Conservation (phyloP, 2,797 vertebrate genomes). For the Chloroceryle inda region DNA sequence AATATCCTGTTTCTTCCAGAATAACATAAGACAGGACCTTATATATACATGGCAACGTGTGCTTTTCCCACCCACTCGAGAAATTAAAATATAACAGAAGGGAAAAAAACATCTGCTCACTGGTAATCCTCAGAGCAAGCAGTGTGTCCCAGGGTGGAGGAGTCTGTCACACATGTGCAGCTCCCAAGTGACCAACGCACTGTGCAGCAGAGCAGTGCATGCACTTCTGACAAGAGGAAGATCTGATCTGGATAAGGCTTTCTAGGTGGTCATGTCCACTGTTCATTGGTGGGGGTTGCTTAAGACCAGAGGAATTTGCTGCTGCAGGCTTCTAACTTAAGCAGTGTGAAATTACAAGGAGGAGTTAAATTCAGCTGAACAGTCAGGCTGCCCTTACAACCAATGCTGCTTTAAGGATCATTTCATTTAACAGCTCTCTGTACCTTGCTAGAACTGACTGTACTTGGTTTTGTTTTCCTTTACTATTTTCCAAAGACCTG, state of each 20-base stretch:
- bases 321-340: neutral
- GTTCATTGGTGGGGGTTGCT: neutral
- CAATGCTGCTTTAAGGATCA: neutral
- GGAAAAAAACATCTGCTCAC: neutral
- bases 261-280: neutral
- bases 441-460: neutral
- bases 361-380: neutral
- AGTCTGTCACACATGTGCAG: neutral
- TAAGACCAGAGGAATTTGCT: neutral
- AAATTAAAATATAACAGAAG: neutral
- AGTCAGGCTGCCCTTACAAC: neutral
- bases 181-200: neutral
- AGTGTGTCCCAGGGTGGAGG: fast-evolving
- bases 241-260: fast-evolving
- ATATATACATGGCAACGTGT: neutral
- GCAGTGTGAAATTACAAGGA: neutral
- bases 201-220: neutral
- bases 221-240: no score
- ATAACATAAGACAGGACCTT: neutral
- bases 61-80: neutral
- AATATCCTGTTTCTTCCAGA: neutral
- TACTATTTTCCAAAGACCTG: neutral
- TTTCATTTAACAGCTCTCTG: neutral
- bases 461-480: neutral
- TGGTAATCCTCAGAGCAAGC: neutral